Conservation (phyloP, 2,113 vertebrate genomes). For the Pollachius pollachius region DNA sequence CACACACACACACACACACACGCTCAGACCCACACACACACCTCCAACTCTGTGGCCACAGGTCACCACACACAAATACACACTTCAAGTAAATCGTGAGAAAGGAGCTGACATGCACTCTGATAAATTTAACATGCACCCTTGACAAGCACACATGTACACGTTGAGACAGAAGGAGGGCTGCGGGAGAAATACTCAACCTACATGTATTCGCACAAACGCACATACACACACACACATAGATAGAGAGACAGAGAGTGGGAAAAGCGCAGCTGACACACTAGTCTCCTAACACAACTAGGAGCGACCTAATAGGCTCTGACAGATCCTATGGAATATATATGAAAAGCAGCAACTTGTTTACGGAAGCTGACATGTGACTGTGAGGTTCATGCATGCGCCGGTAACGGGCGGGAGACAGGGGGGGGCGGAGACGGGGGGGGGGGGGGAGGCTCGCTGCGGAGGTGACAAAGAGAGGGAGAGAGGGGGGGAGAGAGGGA, state of each 20-base stretch:
- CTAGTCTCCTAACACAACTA: background rate
- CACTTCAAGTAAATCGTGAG: slow-evolving; percentile 30
- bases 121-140: slow-evolving; percentile 30
- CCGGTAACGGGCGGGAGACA: background rate
- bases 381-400: background rate
- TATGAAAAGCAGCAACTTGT: background rate
- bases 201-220: no score
- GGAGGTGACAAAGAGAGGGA: background rate
- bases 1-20: slow-evolving; percentile 8
- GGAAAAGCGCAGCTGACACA: background rate
- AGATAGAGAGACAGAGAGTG: background rate
- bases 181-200: background rate
- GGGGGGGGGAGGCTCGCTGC: background rate
- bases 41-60: background rate
- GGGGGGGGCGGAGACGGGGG: background rate
- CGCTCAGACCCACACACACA: slow-evolving; percentile 10
- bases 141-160: slow-evolving; percentile 34
- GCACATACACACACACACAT: no score
- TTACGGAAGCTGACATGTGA: background rate
- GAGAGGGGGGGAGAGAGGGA: no score
- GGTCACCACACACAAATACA: slow-evolving; percentile 9
- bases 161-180: slow-evolving; percentile 34
- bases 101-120: slow-evolving; percentile 45
- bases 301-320: background rate
- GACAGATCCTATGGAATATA: slow-evolving; percentile 13